Evolutionary conservation across 1,140 invertebrate genomes (phyloP).

Genomic region (Geopemphigus sp.): DNA sequence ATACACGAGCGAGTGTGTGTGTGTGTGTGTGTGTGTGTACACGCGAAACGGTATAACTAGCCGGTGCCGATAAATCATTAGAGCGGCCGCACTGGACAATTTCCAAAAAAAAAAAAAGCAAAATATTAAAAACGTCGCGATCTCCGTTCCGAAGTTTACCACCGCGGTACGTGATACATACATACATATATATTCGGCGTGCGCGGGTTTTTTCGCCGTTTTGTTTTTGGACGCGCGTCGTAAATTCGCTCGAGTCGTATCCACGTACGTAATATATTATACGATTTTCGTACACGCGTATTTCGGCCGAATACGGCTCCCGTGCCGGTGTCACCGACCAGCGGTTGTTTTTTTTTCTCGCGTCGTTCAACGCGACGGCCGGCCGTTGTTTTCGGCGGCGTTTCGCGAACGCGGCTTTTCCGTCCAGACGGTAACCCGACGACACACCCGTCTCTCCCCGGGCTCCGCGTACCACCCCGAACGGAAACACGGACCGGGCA

Average conservation of each 20-base stretch:
- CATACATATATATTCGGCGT: background rate
- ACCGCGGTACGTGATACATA: background rate
- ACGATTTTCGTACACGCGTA: background rate
- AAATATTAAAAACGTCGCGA: background rate
- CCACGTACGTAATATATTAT: too few species aligned
- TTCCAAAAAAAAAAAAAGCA: conserved; percentile 28
- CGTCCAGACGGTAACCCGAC: too few species aligned
- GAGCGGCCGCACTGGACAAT: conserved; percentile 20
- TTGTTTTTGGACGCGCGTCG: background rate
- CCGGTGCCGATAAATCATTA: conserved; percentile 26
- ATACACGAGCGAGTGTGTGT: background rate
- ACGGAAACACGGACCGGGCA: too few species aligned
- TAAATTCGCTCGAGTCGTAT: background rate
- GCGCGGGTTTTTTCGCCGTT: background rate
- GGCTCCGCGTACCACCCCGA: too few species aligned
- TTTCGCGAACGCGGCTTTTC: too few species aligned
- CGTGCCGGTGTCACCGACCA: background rate
- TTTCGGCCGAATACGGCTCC: background rate
- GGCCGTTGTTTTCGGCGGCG: background rate
- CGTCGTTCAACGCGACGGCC: background rate
- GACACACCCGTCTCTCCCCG: too few species aligned
- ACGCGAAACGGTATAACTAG: conserved; percentile 1
- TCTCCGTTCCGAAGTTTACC: background rate
- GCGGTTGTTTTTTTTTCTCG: background rate
- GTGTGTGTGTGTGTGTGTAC: background rate